phyloP scores from a whole-genome alignment of 1,140 invertebrate genomes.

The Lepidurus packardi region DNA sequence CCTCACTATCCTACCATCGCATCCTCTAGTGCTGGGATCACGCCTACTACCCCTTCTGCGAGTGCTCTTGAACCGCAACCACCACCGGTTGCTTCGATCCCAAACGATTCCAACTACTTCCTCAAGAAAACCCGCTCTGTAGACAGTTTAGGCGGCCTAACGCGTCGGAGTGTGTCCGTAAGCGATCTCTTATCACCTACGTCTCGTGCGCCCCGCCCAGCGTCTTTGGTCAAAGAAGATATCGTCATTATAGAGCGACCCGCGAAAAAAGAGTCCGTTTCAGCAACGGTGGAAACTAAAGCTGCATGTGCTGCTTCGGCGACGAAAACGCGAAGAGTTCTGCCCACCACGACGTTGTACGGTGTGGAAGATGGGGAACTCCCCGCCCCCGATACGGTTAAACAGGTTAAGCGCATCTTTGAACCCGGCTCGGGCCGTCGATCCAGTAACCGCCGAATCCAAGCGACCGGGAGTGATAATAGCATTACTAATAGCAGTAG shows the following conservation, averaged over 20 bases:
- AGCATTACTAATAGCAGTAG: not conserved
- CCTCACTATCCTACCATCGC: constrained; percentile 32
- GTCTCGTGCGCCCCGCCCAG: constrained; percentile 14
- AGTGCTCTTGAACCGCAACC: constrained; percentile 4
- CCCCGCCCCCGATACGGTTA: constrained; percentile 76
- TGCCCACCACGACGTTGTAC: constrained; percentile 28
- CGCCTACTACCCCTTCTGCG: constrained; percentile 2
- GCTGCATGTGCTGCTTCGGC: not conserved
- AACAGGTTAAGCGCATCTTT: constrained; percentile 74
- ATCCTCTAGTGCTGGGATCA: constrained; percentile 28
- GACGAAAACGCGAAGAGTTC: constrained; percentile 23
- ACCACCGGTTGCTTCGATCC: not conserved
- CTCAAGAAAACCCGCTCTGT: constrained; percentile 79
- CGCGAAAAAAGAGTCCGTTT: constrained; percentile 31
- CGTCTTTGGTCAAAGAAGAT: constrained; percentile 45
- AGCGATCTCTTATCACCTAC: constrained; percentile 25
- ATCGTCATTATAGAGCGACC: constrained; percentile 46
- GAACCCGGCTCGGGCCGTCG: constrained; percentile 50
- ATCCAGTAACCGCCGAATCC: constrained; percentile 25
- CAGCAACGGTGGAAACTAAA: constrained; percentile 27
- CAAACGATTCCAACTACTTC: constrained; percentile 47
- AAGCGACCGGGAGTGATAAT: not conserved
- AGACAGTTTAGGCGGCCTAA: constrained; percentile 50
- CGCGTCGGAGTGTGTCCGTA: constrained; percentile 29
- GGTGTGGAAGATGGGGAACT: constrained; percentile 70